Base-by-base conservation (phyloP, 1,140 invertebrate genomes). In the Meteorus sp. region DNA sequence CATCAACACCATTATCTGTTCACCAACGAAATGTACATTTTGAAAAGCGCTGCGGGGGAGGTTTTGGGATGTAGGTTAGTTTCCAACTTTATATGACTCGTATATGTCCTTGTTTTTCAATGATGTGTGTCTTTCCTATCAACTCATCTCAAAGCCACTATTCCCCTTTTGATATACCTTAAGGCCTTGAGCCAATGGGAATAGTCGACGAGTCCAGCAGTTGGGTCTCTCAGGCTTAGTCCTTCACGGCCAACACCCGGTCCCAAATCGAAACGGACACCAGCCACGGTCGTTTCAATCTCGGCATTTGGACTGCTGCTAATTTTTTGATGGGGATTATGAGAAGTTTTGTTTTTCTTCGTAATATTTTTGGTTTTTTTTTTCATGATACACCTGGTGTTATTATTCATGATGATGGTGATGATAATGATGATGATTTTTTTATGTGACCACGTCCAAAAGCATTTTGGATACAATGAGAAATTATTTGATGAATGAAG, bases 141-240 rank as follows among this genome's bases (percentile, higher is more conserved):
- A n/a, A n/a, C n/a, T n/a, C n/a, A n/a, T n/a, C n/a, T 52, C 31
- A 52, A 52, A 52, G 60, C 59, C n/a, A n/a, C n/a, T n/a, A n/a
- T 61, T 39, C 62, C 47, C 61, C 67, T 61, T 69, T 68, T 50
- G 52, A 71, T 71, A 69, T 79, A 80, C 78, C 77, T 79, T 74
- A 79, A 75, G 76, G 77, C 76, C 69, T 70, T 78, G 68, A 80
- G 76, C 79, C 79, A 81, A 69, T 81, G 77, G 72, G 76, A 77
- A 78, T 81, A 81, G 75, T 80, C 74, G 74, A 81, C 77, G 66
- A 80, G 72, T 77, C 79, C 79, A 66, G 78, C 78, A 61, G 76
- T 66, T 51, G 78, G 78, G 64, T 79, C 76, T 75, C 76, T 75
- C 65, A 80, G 71, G 72, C 78, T 79, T 66, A 79, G 78, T 75